Percentiles rank a stretch among this genome's conserved stretches.
Evolutionary conservation across 2,888 invertebrate species (phyloP).

Genomic region (Luffia ferchaultella): DNA sequence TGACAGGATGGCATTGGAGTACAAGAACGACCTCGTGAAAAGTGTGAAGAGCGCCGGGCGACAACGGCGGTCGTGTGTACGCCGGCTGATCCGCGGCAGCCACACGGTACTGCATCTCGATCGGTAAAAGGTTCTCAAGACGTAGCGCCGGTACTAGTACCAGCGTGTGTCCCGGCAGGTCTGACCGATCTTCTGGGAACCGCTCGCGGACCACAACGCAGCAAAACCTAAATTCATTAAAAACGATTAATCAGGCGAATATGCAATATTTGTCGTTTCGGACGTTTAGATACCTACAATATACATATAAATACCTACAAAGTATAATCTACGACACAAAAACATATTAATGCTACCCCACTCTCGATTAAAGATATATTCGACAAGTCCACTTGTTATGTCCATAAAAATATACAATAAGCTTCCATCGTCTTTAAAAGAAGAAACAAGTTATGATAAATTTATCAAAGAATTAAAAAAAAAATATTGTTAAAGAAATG

Average conservation of each 20-base stretch:
- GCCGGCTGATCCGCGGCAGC: slow-evolving; percentile 24
- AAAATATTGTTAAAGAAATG: too few relatives aligned
- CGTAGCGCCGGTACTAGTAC: slow-evolving; percentile 84
- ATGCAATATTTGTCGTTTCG: too few relatives aligned
- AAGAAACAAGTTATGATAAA: too few relatives aligned
- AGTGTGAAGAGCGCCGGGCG: slow-evolving; percentile 39
- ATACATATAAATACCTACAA: too few relatives aligned
- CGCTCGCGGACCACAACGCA: slow-evolving; percentile 81
- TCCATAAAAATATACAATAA: too few relatives aligned
- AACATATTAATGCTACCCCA: too few relatives aligned
- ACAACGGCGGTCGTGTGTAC: slow-evolving; percentile 27
- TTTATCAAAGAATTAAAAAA: too few relatives aligned
- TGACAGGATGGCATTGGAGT: slow-evolving; percentile 17
- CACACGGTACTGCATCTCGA: slow-evolving; percentile 73
- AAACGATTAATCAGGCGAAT: neutral
- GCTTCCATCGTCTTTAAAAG: too few relatives aligned
- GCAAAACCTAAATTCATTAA: slow-evolving; percentile 69
- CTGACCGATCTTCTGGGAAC: slow-evolving; percentile 74
- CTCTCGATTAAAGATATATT: too few relatives aligned
- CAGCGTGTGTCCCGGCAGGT: slow-evolving; percentile 88
- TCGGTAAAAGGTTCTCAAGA: slow-evolving; percentile 87
- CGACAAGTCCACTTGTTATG: too few relatives aligned
- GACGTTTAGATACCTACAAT: too few relatives aligned
- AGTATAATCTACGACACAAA: too few relatives aligned
- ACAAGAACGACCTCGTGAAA: slow-evolving; percentile 37